Evolutionary conservation across 2,797 vertebrate species (phyloP), one percentile per base, ranked within the genome.

Genomic region (Rhinatrema bivittatum): DNA sequence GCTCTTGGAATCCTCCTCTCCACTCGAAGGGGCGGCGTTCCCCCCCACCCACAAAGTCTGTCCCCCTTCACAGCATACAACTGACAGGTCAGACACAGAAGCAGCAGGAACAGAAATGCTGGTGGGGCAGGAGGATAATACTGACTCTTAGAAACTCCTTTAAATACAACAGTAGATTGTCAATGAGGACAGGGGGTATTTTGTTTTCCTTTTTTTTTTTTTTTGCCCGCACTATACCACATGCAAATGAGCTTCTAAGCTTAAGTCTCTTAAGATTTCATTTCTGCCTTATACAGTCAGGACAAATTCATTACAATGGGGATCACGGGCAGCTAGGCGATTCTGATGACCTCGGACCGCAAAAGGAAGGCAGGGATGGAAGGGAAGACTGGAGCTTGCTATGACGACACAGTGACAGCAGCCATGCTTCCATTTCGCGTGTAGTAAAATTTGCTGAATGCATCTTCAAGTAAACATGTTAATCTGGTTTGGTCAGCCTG

Each of bases 331-430:
- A 39, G 31, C 40, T 9, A 36, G 32, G 55, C 55, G 11, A 2
- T 7, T 0, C 42, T 4, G 36, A 46, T 46, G 3, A 8, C 46
- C 51, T 1, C 1, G 25, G 9, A 24, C 30, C 15, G 15, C 14
- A 15, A 10, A 4, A n/a, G 19, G 39, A 17, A 22, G 3, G 5
- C 14, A 12, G 16, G 14, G 18, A n/a, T n/a, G n/a, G n/a, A n/a
- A n/a, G n/a, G n/a, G n/a, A n/a, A n/a, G n/a, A 28, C 7, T 13
- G 9, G 38, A 10, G 32, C 49, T 33, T 34, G 84, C 87, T 98
- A 98, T 7, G 93, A 96, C 11, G 95, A 98, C 13, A 98, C 95
- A 0, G 93, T 95, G 63, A 98, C 93, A 1, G 91, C 89, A 14
- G 93, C 91, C 47, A 94, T 82, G 35, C 88, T 90, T 17, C 85